Base-by-base conservation (phyloP, 2,888 invertebrate species). In the Eurytoma adleriae region DNA sequence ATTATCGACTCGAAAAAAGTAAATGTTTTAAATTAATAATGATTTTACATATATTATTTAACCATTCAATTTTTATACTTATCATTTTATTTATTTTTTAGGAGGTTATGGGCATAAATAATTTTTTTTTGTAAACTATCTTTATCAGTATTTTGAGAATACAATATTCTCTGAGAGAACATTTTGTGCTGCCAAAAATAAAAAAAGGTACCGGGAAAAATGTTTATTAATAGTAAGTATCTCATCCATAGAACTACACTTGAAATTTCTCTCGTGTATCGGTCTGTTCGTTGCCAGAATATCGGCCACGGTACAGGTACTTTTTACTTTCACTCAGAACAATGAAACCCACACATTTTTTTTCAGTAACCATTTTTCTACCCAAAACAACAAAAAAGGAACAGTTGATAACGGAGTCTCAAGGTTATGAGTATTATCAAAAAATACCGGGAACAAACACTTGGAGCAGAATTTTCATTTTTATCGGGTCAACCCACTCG, bases 181-280 rank as follows among this genome's bases (percentile, higher is more conserved):
- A 40, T 10, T 18, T 20, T 67, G 5, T 12, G 5, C 24, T 68
- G 54, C 68, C 54, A 68, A 68, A 68, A 68, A 40, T 40, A 40
- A 52, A 68, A 40, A 52, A 68, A 27, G 54, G 27, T 54, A 68
- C 27, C 18, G 16, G n/a, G 20, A 67, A 67, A 67, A 68, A 30
- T 54, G 52, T 54, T 16, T 68, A 62, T 27, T 54, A 68, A 68
- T 68, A 68, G 68, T 16, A 68, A 40, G 40, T 7, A 40, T 40
- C 40, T 7, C 40, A 40, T 40, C 7, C 40, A 27, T 13, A 24
- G 2, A n/a, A 24, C 54, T 54, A 54, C n/a, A 54, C 27, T 68
- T 27, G 24, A 68, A 68, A 54, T 16, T 54, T 54, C 10, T 27
- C n/a, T 50, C 52, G 27, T 54, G 27, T 68, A 68, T 67, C 66